phyloP scores from a whole-genome alignment of 2,888 invertebrate species.

The Meiosimyza platycephala region DNA sequence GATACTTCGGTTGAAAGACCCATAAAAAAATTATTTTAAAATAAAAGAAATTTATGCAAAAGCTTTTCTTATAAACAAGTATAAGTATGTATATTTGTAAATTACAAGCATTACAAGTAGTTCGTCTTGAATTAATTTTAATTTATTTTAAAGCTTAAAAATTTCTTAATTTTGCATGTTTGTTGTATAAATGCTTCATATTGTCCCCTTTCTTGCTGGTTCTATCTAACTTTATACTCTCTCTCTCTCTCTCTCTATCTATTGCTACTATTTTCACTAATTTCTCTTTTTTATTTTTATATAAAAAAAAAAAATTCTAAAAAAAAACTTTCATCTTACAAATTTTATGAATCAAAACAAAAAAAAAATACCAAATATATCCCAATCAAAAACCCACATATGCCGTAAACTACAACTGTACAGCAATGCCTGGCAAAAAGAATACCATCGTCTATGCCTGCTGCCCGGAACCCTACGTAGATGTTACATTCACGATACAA shows the following conservation, averaged over 20 bases:
- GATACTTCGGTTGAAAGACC: too few species aligned
- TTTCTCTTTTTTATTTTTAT: neutral
- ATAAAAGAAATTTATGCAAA: too few species aligned
- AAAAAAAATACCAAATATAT: neutral
- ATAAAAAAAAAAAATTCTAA: neutral
- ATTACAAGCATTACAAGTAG: neutral
- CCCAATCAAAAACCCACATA: slow-evolving; percentile 13
- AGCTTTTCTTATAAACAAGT: neutral
- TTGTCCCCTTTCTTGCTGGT: too few species aligned
- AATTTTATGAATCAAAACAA: neutral
- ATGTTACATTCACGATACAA: slow-evolving; percentile 94
- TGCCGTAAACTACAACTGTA: neutral
- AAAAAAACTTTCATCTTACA: neutral
- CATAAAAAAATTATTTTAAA: too few species aligned
- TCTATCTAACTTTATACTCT: neutral
- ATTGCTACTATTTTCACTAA: slow-evolving; percentile 14
- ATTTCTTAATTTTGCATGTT: slow-evolving; percentile 1
- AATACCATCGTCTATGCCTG: slow-evolving; percentile 92
- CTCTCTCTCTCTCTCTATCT: slow-evolving; percentile 13
- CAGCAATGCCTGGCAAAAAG: slow-evolving; percentile 93
- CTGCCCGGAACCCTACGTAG: slow-evolving; percentile 92
- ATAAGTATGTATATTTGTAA: too few species aligned
- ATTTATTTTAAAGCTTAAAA: neutral
- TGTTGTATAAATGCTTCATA: neutral
- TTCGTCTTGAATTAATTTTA: neutral